Base-by-base conservation (phyloP, 2,888 invertebrate species). In the Limnephilus rhombicus region DNA sequence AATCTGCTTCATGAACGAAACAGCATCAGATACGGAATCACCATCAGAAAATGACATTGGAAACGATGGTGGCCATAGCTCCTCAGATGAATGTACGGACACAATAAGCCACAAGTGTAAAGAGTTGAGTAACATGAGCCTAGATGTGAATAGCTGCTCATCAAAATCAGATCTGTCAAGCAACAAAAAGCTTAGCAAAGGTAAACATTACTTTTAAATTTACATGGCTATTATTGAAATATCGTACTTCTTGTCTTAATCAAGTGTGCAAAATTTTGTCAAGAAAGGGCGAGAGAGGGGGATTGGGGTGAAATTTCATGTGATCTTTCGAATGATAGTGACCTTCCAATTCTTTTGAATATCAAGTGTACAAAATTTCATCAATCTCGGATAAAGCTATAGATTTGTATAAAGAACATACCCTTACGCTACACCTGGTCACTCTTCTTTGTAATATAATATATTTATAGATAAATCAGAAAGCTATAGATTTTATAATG, bases 1-100 rank as follows among this genome's bases (percentile, higher is more conserved):
- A 96, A 98, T 99, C 94, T 99, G 99, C 96, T 99, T 99, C 96
- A 98, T 99, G 98, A 99, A 99, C 95, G 99, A 99, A 95, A 98
- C 98, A 91, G 98, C 98, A 93, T 98, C 98, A 90, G 98, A 98
- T 95, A 98, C 97, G 94, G 98, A 98, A 95, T 98, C 98, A 94
- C 98, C 97, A 94, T 98, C 98, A 91, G 98, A 98, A 89, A 45
- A 68, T 53, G 92, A 92, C 1, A 5, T 41, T n/a, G 89, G 49
- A 3, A 89, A 91, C 31, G 85, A 45, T 15, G 91, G 85, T 37
- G 83, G 80, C 15, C 45, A 45, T 49, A 41, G 37, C n/a, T 34
- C 80, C 80, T 80, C 80, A 41, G 45, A 80, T 34, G 80, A 80
- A 18, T 41, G 68, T 80, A 86, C n/a, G 3, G 37, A 49, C 18